Evolutionary conservation across 92 coral and sea anemone genomes (phyloP).

Genomic region (Epizoanthus stellaris): DNA sequence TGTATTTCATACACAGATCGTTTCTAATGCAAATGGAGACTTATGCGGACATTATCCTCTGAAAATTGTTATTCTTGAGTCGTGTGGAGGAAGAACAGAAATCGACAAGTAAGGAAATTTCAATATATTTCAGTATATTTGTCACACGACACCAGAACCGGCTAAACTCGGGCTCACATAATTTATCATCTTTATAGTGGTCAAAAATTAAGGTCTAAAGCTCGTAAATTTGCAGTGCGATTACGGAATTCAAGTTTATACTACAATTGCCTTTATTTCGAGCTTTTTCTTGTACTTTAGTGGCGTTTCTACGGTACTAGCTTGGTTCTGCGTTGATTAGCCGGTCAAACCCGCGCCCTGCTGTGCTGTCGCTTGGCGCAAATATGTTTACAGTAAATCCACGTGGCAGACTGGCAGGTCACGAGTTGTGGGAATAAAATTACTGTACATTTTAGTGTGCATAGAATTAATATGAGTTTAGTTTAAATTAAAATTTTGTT

Average conservation of each 20-base stretch:
- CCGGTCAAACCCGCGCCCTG: slow-evolving; percentile 19
- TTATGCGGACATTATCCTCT: slow-evolving; percentile 94
- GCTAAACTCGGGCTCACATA: neutral
- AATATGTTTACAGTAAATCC: slow-evolving; percentile 24
- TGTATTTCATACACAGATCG: slow-evolving; percentile 55
- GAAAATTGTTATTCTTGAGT: slow-evolving; percentile 87
- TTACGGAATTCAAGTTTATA: neutral
- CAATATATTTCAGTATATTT: neutral
- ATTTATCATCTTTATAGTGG: neutral
- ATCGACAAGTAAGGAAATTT: slow-evolving; percentile 16
- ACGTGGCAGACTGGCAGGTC: slow-evolving; percentile 28
- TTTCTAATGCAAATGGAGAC: slow-evolving; percentile 88
- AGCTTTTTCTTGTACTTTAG: neutral
- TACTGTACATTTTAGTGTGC: neutral
- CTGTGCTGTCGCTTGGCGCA: neutral
- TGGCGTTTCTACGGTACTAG: neutral
- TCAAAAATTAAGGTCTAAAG: neutral
- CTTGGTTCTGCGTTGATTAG: neutral
- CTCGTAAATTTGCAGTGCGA: neutral
- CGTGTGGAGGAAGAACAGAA: slow-evolving; percentile 30
- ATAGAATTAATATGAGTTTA: no score
- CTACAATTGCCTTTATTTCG: neutral
- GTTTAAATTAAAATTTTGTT: no score
- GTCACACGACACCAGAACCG: slow-evolving; percentile 20
- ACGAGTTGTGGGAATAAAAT: slow-evolving; percentile 18